A percentile compares a stretch with the other conserved stretches of the same genome.
Evolutionary conservation across 30 jellyfish, hydroid and myxozoan genomes (phyloP).

Genomic region (Chrysaora quinquecirrha): DNA sequence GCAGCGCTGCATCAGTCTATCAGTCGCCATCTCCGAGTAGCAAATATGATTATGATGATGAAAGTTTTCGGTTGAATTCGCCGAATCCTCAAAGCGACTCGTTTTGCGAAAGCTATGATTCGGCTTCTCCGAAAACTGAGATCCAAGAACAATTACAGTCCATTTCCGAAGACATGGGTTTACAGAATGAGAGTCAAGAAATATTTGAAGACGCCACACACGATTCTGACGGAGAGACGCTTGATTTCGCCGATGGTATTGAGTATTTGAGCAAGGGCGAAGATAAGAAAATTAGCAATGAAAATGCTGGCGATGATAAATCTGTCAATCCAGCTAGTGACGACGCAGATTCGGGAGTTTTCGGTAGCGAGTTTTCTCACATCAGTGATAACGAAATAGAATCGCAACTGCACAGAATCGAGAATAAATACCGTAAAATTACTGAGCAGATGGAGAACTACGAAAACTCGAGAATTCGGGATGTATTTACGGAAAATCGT

Average conservation of each 20-base stretch:
- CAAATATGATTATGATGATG: too few species aligned
- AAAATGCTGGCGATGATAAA: neutral
- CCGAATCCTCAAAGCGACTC: slow-evolving; percentile 1
- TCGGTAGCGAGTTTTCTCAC: slow-evolving; percentile 23
- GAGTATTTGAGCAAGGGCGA: neutral
- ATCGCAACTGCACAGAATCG: slow-evolving; percentile 34
- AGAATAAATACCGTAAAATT: slow-evolving; percentile 37
- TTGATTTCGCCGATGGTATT: neutral
- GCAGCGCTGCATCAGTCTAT: neutral
- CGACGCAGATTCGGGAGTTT: slow-evolving; percentile 53
- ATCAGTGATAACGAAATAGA: slow-evolving; percentile 35
- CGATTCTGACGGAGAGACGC: neutral
- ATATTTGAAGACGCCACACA: neutral
- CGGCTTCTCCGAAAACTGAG: slow-evolving; percentile 1
- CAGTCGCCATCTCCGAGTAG: neutral
- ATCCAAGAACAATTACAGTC: neutral
- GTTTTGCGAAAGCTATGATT: slow-evolving; percentile 1
- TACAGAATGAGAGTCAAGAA: neutral
- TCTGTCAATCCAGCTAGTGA: neutral
- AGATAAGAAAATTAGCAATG: too few species aligned
- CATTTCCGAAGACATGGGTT: neutral
- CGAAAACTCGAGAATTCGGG: slow-evolving; percentile 11
- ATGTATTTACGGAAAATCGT: neutral
- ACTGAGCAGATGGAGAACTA: slow-evolving; percentile 43
- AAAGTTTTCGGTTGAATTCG: neutral